A percentile compares a stretch with the other conserved stretches of the same genome.
phyloP scores from a whole-genome alignment of 1,140 invertebrate species.

The Vanessa tameamea region DNA sequence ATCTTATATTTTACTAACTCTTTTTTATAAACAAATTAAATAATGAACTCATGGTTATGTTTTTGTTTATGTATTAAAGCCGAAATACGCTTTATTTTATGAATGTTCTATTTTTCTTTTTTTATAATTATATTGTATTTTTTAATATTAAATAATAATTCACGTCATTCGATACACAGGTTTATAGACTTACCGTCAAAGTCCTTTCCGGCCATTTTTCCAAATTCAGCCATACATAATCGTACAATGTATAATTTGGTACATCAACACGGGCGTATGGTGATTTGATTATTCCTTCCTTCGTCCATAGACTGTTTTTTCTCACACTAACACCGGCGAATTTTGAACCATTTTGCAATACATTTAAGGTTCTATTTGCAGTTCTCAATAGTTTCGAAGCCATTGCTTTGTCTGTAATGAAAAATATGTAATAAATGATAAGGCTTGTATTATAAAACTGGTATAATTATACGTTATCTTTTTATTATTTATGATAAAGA shows the following conservation, averaged over 20 bases:
- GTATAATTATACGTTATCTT: neutral
- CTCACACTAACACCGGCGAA: slow-evolving; percentile 43
- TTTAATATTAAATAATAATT: neutral
- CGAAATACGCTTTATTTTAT: too few species aligned
- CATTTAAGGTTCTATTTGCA: slow-evolving; percentile 45
- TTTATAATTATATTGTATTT: too few species aligned
- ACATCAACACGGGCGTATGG: slow-evolving; percentile 77
- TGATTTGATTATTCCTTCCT: slow-evolving; percentile 64
- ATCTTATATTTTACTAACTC: too few species aligned
- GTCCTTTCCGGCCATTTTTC: slow-evolving; percentile 83
- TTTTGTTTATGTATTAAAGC: too few species aligned
- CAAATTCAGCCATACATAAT: slow-evolving; percentile 84
- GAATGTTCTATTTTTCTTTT: too few species aligned
- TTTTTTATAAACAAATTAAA: too few species aligned
- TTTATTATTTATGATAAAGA: neutral
- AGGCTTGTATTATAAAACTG: neutral
- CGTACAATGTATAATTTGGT: slow-evolving; percentile 82
- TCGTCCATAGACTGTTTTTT: slow-evolving; percentile 57
- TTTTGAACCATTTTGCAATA: slow-evolving; percentile 49
- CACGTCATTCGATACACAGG: neutral
- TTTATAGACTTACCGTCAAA: slow-evolving; percentile 81
- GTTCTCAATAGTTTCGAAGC: slow-evolving; percentile 35
- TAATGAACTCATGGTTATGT: too few species aligned
- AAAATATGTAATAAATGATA: neutral
- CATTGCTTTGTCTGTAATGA: slow-evolving; percentile 22